Evolutionary conservation across 2,888 invertebrate species (phyloP).

Genomic region (Griposia aprilina): DNA sequence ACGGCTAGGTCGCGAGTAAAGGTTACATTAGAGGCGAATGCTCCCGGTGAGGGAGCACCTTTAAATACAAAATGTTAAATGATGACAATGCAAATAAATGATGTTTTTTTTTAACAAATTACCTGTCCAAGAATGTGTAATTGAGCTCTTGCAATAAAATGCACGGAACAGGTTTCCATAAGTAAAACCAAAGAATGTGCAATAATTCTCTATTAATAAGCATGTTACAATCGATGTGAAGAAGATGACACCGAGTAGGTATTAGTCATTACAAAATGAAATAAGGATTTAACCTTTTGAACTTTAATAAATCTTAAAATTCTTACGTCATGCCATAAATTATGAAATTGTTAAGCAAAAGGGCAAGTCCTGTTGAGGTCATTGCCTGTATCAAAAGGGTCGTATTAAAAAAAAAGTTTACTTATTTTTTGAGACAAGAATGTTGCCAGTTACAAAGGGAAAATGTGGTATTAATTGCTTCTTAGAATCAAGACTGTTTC

Average conservation of each 20-base stretch:
- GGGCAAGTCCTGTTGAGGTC: constrained; percentile 33
- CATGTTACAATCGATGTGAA: constrained; percentile 7
- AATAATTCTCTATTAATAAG: constrained; percentile 21
- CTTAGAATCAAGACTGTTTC: neutral
- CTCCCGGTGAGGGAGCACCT: too few species aligned
- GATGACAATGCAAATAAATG: neutral
- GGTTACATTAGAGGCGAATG: too few species aligned
- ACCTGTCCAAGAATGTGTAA: neutral
- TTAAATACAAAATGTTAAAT: neutral
- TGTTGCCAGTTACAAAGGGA: constrained; percentile 15
- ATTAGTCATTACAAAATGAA: constrained; percentile 50
- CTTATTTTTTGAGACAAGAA: constrained; percentile 13
- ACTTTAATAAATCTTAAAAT: constrained; percentile 33
- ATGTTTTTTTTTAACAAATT: neutral
- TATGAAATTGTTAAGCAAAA: constrained; percentile 43
- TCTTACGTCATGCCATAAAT: constrained; percentile 38
- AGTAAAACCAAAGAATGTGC: constrained; percentile 6
- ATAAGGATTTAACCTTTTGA: constrained; percentile 35
- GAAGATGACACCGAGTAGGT: constrained; percentile 52
- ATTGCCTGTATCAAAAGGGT: constrained; percentile 21
- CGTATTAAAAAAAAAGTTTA: neutral
- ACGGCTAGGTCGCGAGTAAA: too few species aligned
- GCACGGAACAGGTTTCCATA: constrained; percentile 18
- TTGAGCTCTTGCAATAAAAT: neutral
- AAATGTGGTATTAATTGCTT: constrained; percentile 1